Percentiles rank a stretch among this genome's conserved stretches.
These are phyloP conservation scores for Brachynemurus nebulosus DNA, from an alignment of 2,888 invertebrate genomes.

Conservation along the genomic window DNA sequence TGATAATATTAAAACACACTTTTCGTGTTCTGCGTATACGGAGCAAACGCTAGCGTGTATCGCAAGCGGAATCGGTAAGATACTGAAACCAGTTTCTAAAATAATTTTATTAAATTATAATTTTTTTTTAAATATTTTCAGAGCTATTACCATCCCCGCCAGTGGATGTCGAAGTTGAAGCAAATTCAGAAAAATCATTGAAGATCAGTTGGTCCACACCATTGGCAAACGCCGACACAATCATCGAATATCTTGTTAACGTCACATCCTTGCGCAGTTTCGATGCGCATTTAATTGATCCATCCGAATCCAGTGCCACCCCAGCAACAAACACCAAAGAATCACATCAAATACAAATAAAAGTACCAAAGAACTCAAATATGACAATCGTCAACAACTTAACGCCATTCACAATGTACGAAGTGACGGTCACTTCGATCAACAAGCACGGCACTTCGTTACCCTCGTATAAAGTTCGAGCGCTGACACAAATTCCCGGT, in stretches of 20 bases:
- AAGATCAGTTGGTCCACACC: constrained; percentile 60
- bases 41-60: constrained; percentile 72
- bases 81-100: background rate
- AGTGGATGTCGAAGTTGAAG: constrained; percentile 54
- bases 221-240: constrained; percentile 43
- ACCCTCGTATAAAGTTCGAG: constrained; percentile 58
- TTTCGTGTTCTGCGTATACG: constrained; percentile 71
- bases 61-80: constrained; percentile 58
- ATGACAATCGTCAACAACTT: constrained; percentile 46
- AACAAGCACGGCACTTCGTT: constrained; percentile 65
- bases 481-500: constrained; percentile 53
- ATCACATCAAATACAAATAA: constrained; percentile 32
- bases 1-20: constrained; percentile 69
- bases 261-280: constrained; percentile 56
- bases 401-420: constrained; percentile 70
- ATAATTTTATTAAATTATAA: background rate
- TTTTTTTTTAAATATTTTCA: constrained; percentile 25
- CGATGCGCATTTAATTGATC: constrained; percentile 42
- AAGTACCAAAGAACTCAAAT: constrained; percentile 44
- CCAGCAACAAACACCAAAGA: constrained; percentile 25
- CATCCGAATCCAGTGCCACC: constrained; percentile 29
- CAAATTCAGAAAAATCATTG: constrained; percentile 55
- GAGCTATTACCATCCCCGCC: constrained; percentile 65
- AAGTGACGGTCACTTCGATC: constrained; percentile 55
- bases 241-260: constrained; percentile 55